Evolutionary conservation across 2,113 vertebrate genomes (phyloP), one percentile per base, ranked within the genome.

Genomic region (Bufo bufo): DNA sequence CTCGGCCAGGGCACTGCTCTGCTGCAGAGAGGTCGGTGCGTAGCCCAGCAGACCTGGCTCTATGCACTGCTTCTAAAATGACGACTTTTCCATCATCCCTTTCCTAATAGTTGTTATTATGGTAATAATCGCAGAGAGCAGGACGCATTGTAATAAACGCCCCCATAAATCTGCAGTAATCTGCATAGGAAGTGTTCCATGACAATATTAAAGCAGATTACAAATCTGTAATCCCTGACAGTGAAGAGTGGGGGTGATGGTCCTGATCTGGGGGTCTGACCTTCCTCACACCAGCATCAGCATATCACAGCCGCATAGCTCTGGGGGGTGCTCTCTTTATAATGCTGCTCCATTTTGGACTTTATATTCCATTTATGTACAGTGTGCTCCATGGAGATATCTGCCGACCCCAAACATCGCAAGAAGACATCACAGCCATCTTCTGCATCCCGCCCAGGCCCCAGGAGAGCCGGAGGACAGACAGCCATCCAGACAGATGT

Each of bases 301-400:
- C 43, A 52, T 86, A 17, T 77, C 19, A 65, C 7, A 86, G n/a
- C 58, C 65, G 1, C 59, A 47, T n/a, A 82, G 80, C 80, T 61
- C 79, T 17, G 56, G 79, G 54, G 58, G 4, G 19, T 43, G 20
- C 16, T 16, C 12, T 61, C 6, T 59, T n/a, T 78, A n/a, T 52
- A 20, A 78, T 23, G 13, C 47, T 12, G 54, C 66, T 47, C 54
- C n/a, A 58, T 85, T 61, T 61, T 77, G 43, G 17, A 65, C 6
- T 47, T 65, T 50, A 54, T 79, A 79, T 79, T 79, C 85, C 85
- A 79, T 86, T 14, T 86, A 79, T 79, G 85, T 86, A 79, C 74
- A 86, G 63, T 12, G 8, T 49, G 84, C 20, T 47, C 16, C 69
- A 85, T 61, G 10, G 50, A 58, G 47, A 47, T 47, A 7, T 77